Base-by-base conservation (phyloP, 2,888 invertebrate genomes). In the Anoplius nigerrimus region DNA sequence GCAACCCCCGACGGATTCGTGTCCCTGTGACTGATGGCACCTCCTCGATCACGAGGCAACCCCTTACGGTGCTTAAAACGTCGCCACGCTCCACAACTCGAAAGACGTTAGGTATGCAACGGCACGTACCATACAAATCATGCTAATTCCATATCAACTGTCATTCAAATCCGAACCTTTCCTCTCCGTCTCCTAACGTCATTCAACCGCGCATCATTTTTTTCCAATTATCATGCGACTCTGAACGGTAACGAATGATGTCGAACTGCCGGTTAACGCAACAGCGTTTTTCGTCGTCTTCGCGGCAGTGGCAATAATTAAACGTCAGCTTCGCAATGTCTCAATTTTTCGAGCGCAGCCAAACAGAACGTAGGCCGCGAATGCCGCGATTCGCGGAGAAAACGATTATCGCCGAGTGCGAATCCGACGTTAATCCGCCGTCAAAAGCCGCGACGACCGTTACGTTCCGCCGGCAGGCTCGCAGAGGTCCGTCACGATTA, bases 1-100 rank as follows among this genome's bases (percentile, higher is more conserved):
- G 66, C 78, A 81, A 80, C 81, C 82, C 80, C 68, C 55, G 66
- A 62, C 75, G 76, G 79, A 83, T 81, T 82, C 82, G 75, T 78
- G 78, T 81, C 79, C 60, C 68, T 67, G 78, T 87, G 86, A 88
- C 84, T 86, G 85, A 88, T 88, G 87, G 81, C 82, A 82, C 75
- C 83, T 84, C 83, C 78, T 86, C 86, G 82, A 87, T 88, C 87
- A 86, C 84, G 75, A 71, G 63, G 73, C 76, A 71, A 78, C 82
- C 80, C 76, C 77, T 75, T 77, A 60, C 64, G 66, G 69, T 56
- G 66, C 71, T 75, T 64, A 69, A 74, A 69, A 74, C 77, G 75
- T 78, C 75, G 75, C 75, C 76, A 74, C 75, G 60, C 72, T 74
- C 60, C 71, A 15, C 63, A 57, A 62, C 57, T 52, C 61, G 72